Evolutionary conservation across 1,140 invertebrate genomes (phyloP), one percentile per base, ranked within the genome.

Genomic region (Drosophila guanche): DNA sequence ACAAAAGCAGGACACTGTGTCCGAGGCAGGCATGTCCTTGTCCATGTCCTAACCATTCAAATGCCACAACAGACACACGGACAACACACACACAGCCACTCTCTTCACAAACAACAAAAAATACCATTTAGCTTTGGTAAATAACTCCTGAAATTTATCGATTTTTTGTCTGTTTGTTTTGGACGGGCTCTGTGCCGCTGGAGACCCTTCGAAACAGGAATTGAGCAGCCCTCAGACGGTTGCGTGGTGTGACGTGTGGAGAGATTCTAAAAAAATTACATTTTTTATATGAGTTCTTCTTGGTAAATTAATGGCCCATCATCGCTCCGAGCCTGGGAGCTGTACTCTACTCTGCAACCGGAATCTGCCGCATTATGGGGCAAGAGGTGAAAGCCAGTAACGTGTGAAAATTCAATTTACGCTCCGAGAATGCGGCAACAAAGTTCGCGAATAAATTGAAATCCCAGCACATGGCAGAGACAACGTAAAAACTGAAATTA

Each of bases 91-190:
- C 33, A 22, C 63, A 65, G 22, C 47, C 20, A 10, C 40, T 27
- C 16, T 25, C 12, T 12, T 22, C 46, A 25, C 8, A 37, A 33
- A 48, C 50, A 25, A 20, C 50, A 42, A 42, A 72, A 43, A 59
- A 37, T 37, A 37, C 25, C 59, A 53, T 60, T 75, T 75, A 75
- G 71, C 54, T 75, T 66, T 67, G 50, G 69, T 63, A 77, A 67
- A 77, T 77, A 77, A 73, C 77, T 76, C 56, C 72, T 79, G 47
- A 86, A 86, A 78, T 77, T 71, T 86, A 86, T 86, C 76, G 81
- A 86, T 86, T 86, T 37, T 86, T 86, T 77, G 63, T 86, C 54
- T 86, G 81, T 88, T 86, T 86, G 77, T 85, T 86, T 88, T 86
- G 81, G 83, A 65, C 25, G 77, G 73, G 61, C 51, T 25, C 58